phyloP scores from a whole-genome alignment of 1,140 invertebrate genomes.

The Theocolax elegans region DNA sequence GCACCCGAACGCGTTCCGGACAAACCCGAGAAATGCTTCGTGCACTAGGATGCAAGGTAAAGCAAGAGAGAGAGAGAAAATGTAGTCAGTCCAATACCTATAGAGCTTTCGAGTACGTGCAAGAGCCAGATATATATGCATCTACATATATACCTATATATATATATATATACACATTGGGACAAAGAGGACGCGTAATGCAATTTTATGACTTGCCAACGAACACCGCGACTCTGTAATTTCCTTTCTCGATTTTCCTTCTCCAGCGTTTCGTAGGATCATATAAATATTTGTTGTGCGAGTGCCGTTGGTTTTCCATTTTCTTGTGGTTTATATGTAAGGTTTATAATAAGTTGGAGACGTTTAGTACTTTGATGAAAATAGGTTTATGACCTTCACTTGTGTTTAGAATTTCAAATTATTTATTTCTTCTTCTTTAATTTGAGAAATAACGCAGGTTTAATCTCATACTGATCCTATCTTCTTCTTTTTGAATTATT shows the following conservation, averaged over 20 bases:
- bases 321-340: not conserved
- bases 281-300: too few species aligned
- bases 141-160: not conserved
- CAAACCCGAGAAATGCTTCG: not conserved
- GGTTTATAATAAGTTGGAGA: not conserved
- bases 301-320: not conserved
- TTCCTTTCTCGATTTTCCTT: not conserved
- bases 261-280: too few species aligned
- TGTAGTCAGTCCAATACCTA: conserved; percentile 36
- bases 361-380: not conserved
- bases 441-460: too few species aligned
- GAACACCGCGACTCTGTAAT: not conserved
- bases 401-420: too few species aligned
- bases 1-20: not conserved
- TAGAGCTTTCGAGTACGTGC: not conserved
- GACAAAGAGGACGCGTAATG: not conserved
- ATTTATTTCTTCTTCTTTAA: not conserved
- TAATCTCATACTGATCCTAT: too few species aligned
- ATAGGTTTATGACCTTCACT: not conserved
- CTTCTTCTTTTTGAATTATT: too few species aligned
- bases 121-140: not conserved
- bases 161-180: not conserved
- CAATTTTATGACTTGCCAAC: conserved; percentile 5
- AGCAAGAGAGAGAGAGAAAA: conserved; percentile 14
- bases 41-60: not conserved